Base-by-base conservation (phyloP, 2,888 invertebrate genomes). In the Rhorus exstirpatorius region DNA sequence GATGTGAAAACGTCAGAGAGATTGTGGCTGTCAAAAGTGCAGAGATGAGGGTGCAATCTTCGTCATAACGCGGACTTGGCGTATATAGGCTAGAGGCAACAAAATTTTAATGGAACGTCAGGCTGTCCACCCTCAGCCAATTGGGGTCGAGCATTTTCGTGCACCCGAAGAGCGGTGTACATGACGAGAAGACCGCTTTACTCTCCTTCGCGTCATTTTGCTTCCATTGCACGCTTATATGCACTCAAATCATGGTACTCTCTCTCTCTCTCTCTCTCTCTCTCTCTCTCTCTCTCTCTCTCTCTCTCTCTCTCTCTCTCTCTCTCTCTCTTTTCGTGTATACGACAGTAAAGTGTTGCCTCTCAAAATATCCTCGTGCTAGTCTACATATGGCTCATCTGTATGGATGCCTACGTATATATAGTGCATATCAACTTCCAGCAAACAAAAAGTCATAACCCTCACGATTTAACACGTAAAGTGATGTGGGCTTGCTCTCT, bases 141-240 rank as follows among this genome's bases (percentile, higher is more conserved):
- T 82, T 82, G 81, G 78, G 81, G 81, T 82, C 81, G 81, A 82
- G 81, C 74, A 70, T 78, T 82, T 82, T 82, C 68, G 81, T 68
- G 61, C 63, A 35, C 21, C 19, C 60, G 49, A 24, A 51, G 55
- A 58, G 58, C 38, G 49, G 17, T 58, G 55, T 44, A 31, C 55
- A 17, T 53, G 65, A 44, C 58, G 19, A 58, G 49, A 65, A 46
- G 49, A 60, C 24, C 68, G 12, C 58, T 71, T 19, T 46, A 7
- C 44, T 68, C 51, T 46, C 60, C 77, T 0, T 61, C 63, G 49
- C 75, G 26, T 80, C 80, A 63, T 75, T 75, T 75, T 55, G 46
- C 63, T 58, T 65, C 51, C 61, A 31, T 41, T 14, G 24, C 19
- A 58, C 46, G 41, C 38, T 75, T 68, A 74, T 68, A 74, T 38